Evolutionary conservation across 1,140 invertebrate species (phyloP), one percentile per base, ranked within the genome.

Genomic region (Drosophila guanche): DNA sequence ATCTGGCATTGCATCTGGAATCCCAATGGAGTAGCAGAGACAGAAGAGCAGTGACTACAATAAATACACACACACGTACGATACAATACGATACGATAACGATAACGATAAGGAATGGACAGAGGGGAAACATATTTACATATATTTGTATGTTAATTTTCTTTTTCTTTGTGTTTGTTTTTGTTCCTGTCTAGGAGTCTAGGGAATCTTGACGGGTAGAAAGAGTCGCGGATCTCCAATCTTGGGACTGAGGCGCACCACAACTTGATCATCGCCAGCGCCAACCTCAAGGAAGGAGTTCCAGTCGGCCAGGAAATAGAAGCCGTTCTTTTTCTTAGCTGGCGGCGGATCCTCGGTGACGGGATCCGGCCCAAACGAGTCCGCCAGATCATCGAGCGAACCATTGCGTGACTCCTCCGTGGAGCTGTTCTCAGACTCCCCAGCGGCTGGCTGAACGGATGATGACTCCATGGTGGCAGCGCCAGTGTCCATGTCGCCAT

Each of bases 291-390:
- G 92, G 77, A 97, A 97, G 10, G 95, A 94, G 79, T 97, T 97
- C 96, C 96, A 96, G 80, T 97, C 96, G 1, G 96, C 92, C 53
- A 96, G 93, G 91, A 96, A 96, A 81, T 97, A 97, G 46, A 97
- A 94, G 2, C 96, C 96, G 57, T 94, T 96, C 81, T 94, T 94
- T 61, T 93, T 93, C 53, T 93, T 93, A 0, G 94, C 93, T 10
- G 95, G 94, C 27, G 94, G 70, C 7, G 94, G 93, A 78, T 94
- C 93, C 0, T 93, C 93, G 25, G 92, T 80, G 7, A 90, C 90
- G 1, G 93, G 92, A 62, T 92, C 92, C 8, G 91, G 91, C 33
- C 95, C 96, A 80, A 97, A 97, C 1, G 96, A 96, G 69, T 94
- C 95, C 73, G 95, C 95, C 46, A 97, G 89, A 72, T 95, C 95